These are phyloP conservation scores for Drepanosiphum platanoidis DNA, from an alignment of 2,888 invertebrate species.

Conservation along the genomic window DNA sequence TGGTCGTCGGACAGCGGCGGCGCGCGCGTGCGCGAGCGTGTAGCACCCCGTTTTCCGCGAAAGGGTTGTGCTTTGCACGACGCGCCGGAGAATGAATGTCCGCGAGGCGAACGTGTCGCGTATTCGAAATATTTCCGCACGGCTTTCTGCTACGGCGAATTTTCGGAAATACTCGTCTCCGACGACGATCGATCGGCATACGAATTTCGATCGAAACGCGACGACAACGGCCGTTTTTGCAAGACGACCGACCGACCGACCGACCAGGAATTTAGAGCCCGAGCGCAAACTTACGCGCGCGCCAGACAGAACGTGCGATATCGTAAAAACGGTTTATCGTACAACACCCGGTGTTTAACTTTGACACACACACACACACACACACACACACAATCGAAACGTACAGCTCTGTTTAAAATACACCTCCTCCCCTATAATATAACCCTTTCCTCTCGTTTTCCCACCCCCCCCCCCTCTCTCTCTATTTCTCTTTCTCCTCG, in stretches of 20 bases:
- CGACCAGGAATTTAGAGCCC: constrained; percentile 10
- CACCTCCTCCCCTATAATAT: neutral
- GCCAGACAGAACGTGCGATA: constrained; percentile 37
- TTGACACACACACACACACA: constrained; percentile 29
- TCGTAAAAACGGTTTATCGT: constrained; percentile 56
- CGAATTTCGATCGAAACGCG: neutral
- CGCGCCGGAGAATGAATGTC: too few relatives aligned
- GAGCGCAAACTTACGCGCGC: neutral
- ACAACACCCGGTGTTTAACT: constrained; percentile 57
- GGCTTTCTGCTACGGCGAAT: too few relatives aligned
- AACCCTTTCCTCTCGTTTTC: neutral
- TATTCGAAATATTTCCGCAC: neutral
- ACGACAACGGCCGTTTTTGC: neutral
- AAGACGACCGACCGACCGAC: too few relatives aligned
- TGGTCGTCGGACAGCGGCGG: neutral
- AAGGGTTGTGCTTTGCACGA: neutral
- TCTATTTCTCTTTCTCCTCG: neutral
- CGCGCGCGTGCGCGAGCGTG: neutral
- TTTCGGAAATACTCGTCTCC: neutral
- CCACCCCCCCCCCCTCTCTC: neutral
- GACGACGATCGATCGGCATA: neutral
- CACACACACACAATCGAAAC: constrained; percentile 27
- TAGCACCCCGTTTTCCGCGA: too few relatives aligned
- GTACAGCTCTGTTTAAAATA: constrained; percentile 47
- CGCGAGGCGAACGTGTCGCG: neutral